Evolutionary conservation across 2,888 invertebrate species (phyloP), one percentile per base, ranked within the genome.

Genomic region (Calliphora vomitoria): DNA sequence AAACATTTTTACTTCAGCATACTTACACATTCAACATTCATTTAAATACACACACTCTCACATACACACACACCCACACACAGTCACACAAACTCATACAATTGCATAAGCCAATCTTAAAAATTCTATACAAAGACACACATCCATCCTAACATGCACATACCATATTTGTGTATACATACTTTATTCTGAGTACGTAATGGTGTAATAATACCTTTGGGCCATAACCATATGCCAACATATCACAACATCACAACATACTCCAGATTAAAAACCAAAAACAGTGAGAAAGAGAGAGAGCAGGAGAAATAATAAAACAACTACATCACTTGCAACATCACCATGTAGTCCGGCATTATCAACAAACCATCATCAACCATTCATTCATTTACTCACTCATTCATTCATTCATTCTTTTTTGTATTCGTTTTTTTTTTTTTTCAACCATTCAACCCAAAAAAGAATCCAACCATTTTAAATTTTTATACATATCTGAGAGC

Each of bases 141-240:
- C 8, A 38, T 38, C 44, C 10, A 58, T 20, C 50, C 13, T 20
- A 18, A 53, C 38, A 50, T 55, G 18, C 25, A 53, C 41, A 60
- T 55, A 62, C 55, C 71, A 72, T 53, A 72, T 71, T 38, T 71
- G 55, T 86, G 44, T 35, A 31, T 81, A 71, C 15, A 80, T 82
- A 75, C 80, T 71, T 82, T 82, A 86, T 89, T 85, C 86, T 79
- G 88, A 88, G 89, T 85, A 88, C 88, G 84, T 89, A 89, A 89
- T 89, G 89, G 87, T 86, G 89, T 89, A 89, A 89, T 89, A 89
- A 89, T 89, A 89, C 89, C 89, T 89, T 66, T 85, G 88, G 89
- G 88, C 86, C 50, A 86, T 69, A 58, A 84, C 83, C 88, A 88
- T 88, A 88, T 88, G 88, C 81, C 88, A 86, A 83, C 75, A 87